Evolutionary conservation across 2,888 invertebrate genomes (phyloP).

Genomic region (Aleiodes leptofemur): DNA sequence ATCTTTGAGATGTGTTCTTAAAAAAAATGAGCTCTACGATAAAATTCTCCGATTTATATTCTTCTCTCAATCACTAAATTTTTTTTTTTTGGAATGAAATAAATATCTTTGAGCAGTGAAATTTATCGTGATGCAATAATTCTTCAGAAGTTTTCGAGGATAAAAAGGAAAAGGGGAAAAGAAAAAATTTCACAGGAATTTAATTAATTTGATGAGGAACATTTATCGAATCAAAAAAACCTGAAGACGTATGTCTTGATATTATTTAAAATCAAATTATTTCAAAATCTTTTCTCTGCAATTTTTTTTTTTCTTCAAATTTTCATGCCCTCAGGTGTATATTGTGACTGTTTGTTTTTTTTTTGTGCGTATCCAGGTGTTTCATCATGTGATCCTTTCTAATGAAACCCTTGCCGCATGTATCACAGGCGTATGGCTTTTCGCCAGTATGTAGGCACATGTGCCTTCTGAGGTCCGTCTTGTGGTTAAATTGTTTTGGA

Average conservation of each 20-base stretch:
- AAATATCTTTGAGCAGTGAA: slow-evolving; percentile 66
- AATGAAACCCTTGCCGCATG: slow-evolving; percentile 91
- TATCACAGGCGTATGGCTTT: slow-evolving; percentile 88
- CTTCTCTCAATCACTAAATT: neutral
- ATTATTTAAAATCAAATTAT: neutral
- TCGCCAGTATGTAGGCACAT: slow-evolving; percentile 91
- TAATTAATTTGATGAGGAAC: neutral
- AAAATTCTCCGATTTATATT: slow-evolving; percentile 10
- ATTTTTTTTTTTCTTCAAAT: neutral
- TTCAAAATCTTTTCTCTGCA: neutral
- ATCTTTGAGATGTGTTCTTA: slow-evolving; percentile 12
- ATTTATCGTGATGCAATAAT: slow-evolving; percentile 22
- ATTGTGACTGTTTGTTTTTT: slow-evolving; percentile 76
- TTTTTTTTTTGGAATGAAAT: slow-evolving; percentile 52
- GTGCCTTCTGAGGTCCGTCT: slow-evolving; percentile 91
- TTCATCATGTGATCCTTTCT: slow-evolving; percentile 94
- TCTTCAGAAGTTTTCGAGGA: neutral
- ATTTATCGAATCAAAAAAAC: neutral
- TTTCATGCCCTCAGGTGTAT: slow-evolving; percentile 67
- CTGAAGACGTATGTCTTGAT: neutral
- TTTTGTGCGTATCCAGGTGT: slow-evolving; percentile 88
- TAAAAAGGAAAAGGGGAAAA: neutral
- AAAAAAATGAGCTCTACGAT: neutral
- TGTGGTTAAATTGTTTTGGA: slow-evolving; percentile 93
- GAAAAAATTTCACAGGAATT: neutral